Conservation (phyloP, 2,888 invertebrate genomes). For the Sclerodermus sp. region DNA sequence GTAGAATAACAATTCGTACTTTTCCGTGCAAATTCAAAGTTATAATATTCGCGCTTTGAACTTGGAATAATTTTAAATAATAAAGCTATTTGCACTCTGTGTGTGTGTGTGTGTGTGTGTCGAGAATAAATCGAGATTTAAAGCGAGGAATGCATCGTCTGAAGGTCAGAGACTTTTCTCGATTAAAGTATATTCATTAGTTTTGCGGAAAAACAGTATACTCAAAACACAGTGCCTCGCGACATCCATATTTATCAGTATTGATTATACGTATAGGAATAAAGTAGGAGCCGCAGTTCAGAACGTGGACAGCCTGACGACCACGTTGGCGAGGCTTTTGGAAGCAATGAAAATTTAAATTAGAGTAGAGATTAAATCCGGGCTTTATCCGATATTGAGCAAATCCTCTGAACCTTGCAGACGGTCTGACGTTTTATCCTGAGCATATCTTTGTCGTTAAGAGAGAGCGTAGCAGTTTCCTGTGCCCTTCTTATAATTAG, state of each 20-base stretch:
- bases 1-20: no score
- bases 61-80: no score
- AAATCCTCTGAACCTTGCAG: constrained; percentile 30
- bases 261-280: constrained; percentile 19
- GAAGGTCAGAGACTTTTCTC: no score
- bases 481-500: constrained; percentile 23
- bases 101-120: no score
- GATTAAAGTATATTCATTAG: no score
- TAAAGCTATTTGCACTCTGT: no score
- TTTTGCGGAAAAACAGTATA: neutral
- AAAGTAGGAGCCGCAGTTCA: no score
- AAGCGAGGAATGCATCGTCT: no score
- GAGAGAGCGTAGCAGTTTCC: neutral
- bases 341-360: constrained; percentile 37
- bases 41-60: no score
- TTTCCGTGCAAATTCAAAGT: no score
- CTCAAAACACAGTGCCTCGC: constrained; percentile 15
- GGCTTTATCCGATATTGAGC: constrained; percentile 36
- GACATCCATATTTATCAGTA: constrained; percentile 30
- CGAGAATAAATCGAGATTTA: no score
- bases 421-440: constrained; percentile 21
- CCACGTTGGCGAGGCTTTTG: constrained; percentile 6
- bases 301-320: constrained; percentile 3
- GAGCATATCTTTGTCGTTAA: neutral
- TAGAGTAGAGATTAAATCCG: constrained; percentile 36